Conservation (phyloP, 2,113 vertebrate species). For the Cariama cristata region DNA sequence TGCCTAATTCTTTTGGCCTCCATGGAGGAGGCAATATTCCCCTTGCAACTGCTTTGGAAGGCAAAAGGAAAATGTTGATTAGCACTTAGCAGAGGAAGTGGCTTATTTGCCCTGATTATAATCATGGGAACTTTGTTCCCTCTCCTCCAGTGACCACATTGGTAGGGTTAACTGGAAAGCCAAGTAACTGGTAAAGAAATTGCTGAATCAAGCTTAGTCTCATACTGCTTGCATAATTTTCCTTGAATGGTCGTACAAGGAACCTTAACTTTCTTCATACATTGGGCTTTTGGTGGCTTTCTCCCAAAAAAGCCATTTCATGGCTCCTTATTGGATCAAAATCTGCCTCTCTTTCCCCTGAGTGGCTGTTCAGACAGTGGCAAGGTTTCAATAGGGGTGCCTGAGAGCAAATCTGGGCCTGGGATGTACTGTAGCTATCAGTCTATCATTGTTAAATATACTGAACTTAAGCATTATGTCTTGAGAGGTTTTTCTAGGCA, state of each 20-base stretch:
- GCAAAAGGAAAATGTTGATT: constrained; percentile 59
- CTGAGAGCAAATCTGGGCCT: neutral
- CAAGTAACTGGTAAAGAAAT: constrained; percentile 13
- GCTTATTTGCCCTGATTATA: constrained; percentile 37
- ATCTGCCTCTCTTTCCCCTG: neutral
- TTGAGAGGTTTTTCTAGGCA: neutral
- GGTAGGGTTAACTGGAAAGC: neutral
- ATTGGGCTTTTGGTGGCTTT: neutral
- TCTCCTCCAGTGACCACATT: constrained; percentile 21
- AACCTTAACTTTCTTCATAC: neutral
- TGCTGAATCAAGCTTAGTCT: constrained; percentile 4
- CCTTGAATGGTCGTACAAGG: neutral
- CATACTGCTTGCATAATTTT: neutral
- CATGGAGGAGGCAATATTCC: neutral
- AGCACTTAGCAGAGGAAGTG: constrained; percentile 51
- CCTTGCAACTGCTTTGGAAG: constrained; percentile 13
- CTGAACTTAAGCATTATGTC: neutral
- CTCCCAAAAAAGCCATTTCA: neutral
- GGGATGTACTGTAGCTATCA: neutral
- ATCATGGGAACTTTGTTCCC: constrained; percentile 9
- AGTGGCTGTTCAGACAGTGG: neutral
- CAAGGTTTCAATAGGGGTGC: neutral
- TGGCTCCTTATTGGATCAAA: neutral
- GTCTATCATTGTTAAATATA: neutral
- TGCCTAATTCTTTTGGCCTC: neutral